Base-by-base conservation (phyloP, 2,113 vertebrate species). In the Dasyornis broadbenti region DNA sequence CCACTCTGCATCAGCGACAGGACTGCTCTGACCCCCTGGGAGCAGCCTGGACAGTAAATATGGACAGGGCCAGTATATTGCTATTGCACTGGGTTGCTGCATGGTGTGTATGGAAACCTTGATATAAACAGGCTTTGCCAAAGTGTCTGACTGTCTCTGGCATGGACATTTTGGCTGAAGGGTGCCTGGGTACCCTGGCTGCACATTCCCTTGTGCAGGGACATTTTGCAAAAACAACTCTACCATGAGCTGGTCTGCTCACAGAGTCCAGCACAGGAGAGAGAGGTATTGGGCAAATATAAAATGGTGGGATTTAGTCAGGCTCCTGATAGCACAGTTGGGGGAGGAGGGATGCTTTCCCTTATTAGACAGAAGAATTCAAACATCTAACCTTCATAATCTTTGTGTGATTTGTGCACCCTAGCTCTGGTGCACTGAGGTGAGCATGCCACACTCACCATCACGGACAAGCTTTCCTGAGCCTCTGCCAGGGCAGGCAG, bases 381-480 rank as follows among this genome's bases (percentile, higher is more conserved):
- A 33, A 78, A 61, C 40, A 61, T 4, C 27, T 37, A 64, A 15
- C 4, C n/a, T 15, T 83, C 37, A n/a, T 3, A n/a, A 59, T 6
- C 15, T 22, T 3, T 2, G 1, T 23, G 14, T 0, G 1, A 30
- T 15, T 37, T 17, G 8, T n/a, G 31, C 47, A 59, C 5, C 2
- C 24, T 19, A 1, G 10, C 24, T 39, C 7, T 39, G 30, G 37
- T 60, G 35, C 47, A 9, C 9, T 1, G n/a, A 39, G 50, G 37
- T 39, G 76, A 39, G 22, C 17, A 24, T 2, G 1, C 28, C 33
- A 14, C 0, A 3, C 23, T 87, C 45, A 44, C 24, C 24, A 10
- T 28, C 75, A 4, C 0, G 4, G 23, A 17, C 21, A 27, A 45
- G 39, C 15, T 54, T 40, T 66, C 42, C 81, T 71, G 53, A 66